phyloP scores from a whole-genome alignment of 2,797 vertebrate species.

The Scomberomorus guttatus region DNA sequence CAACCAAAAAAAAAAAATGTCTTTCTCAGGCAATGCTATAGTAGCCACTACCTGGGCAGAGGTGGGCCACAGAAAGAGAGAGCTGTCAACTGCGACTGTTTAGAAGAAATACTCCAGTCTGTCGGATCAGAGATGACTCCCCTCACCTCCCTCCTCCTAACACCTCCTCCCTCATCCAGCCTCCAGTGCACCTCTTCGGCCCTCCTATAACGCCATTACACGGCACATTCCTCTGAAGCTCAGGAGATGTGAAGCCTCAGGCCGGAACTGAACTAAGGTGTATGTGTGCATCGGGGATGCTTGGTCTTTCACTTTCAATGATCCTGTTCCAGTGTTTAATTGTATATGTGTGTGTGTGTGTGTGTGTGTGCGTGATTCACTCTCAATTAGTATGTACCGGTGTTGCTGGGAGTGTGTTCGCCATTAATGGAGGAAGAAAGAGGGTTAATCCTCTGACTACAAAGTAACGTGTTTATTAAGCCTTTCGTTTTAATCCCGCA shows the following conservation, averaged over 20 bases:
- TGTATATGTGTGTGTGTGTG: constrained; percentile 10
- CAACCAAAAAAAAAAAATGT: constrained; percentile 50
- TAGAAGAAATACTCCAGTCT: constrained; percentile 45
- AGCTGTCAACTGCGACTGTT: constrained; percentile 57
- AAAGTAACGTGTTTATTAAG: constrained; percentile 72
- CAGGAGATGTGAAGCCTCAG: constrained; percentile 46
- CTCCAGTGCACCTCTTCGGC: constrained; percentile 44
- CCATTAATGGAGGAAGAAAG: constrained; percentile 49
- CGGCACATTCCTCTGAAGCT: constrained; percentile 67
- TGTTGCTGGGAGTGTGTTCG: constrained; percentile 30
- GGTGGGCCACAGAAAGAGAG: constrained; percentile 53
- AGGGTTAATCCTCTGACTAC: constrained; percentile 66
- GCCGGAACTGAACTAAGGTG: constrained; percentile 42
- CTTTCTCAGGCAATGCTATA: constrained; percentile 45
- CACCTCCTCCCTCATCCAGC: constrained; percentile 31
- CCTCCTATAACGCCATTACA: constrained; percentile 55
- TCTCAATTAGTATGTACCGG: constrained; percentile 31
- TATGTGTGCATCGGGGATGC: constrained; percentile 20
- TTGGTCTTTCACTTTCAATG: constrained; percentile 41
- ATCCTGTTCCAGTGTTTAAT: constrained; percentile 39
- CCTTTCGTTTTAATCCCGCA: constrained; percentile 67
- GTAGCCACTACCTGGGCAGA: constrained; percentile 60
- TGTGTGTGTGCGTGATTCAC: constrained; percentile 17
- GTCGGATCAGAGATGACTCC: constrained; percentile 8
- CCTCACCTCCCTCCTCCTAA: constrained; percentile 15